phyloP scores from a whole-genome alignment of 37 sponge, comb jelly and placozoan genomes.

The Theonella swinhoei region DNA sequence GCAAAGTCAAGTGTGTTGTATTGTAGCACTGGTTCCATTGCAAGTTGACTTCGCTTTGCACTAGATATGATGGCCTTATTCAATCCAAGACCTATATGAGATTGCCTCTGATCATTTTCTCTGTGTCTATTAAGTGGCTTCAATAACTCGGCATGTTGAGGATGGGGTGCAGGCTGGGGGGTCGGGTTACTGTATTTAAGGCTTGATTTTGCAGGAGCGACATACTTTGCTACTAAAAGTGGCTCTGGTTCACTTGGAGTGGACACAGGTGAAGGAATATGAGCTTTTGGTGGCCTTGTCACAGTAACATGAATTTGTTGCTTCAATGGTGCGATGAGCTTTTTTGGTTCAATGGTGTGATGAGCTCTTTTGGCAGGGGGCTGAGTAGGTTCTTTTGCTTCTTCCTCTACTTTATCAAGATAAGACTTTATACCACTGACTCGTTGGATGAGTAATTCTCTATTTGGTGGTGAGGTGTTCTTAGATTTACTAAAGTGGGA shows the following conservation, averaged over 20 bases:
- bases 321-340: neutral
- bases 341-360: neutral
- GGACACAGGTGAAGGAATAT: neutral
- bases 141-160: neutral
- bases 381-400: neutral
- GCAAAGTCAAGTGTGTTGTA: conserved; percentile 65
- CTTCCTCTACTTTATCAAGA: neutral
- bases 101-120: neutral
- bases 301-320: too few relatives aligned
- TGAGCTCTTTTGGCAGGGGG: neutral
- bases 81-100: neutral
- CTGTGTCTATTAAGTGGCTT: neutral
- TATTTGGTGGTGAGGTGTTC: neutral
- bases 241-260: neutral
- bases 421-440: neutral
- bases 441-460: neutral
- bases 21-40: neutral
- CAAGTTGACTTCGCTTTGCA: neutral
- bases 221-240: too few relatives aligned
- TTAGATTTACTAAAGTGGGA: neutral
- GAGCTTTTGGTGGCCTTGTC: too few relatives aligned
- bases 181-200: neutral
- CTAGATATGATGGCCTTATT: neutral
- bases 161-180: neutral
- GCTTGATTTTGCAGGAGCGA: neutral